Evolutionary conservation across 2,113 vertebrate species (phyloP).

Genomic region (Rattus rattus): DNA sequence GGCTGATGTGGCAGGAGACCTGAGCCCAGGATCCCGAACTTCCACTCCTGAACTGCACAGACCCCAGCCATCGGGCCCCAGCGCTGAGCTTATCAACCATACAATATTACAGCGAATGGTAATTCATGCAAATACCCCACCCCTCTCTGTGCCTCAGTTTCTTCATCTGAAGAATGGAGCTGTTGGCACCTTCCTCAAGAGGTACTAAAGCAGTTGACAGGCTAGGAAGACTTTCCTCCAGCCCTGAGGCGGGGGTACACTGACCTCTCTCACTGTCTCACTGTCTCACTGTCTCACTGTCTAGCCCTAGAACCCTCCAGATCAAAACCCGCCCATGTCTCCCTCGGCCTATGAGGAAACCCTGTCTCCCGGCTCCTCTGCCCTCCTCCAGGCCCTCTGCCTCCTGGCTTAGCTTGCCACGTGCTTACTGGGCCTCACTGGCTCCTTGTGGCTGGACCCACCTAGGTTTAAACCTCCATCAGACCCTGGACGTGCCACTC

Average conservation of each 20-base stretch:
- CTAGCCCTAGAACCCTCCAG: not conserved
- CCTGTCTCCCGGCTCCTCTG: too few species aligned
- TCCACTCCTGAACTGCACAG: too few species aligned
- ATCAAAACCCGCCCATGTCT: not conserved
- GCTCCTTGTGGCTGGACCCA: not conserved
- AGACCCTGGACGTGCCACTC: not conserved
- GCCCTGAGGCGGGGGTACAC: too few species aligned
- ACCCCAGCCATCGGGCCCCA: too few species aligned
- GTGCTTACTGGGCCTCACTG: not conserved
- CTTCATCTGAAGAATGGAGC: not conserved
- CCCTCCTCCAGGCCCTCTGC: fast-evolving
- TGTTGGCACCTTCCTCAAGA: not conserved
- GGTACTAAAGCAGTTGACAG: not conserved
- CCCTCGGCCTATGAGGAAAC: fast-evolving
- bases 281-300: not conserved
- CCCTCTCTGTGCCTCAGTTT: not conserved
- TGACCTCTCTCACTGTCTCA: not conserved
- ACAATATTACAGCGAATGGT: too few species aligned
- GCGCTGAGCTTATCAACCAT: not conserved
- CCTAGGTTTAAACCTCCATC: fast-evolving
- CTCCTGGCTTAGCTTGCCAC: fast-evolving
- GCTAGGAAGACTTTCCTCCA: not conserved
- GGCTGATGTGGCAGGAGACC: fast-evolving
- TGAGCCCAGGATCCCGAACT: not conserved
- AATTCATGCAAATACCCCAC: too few species aligned